Conservation (phyloP, 2,113 vertebrate species). For the Chunga burmeisteri region DNA sequence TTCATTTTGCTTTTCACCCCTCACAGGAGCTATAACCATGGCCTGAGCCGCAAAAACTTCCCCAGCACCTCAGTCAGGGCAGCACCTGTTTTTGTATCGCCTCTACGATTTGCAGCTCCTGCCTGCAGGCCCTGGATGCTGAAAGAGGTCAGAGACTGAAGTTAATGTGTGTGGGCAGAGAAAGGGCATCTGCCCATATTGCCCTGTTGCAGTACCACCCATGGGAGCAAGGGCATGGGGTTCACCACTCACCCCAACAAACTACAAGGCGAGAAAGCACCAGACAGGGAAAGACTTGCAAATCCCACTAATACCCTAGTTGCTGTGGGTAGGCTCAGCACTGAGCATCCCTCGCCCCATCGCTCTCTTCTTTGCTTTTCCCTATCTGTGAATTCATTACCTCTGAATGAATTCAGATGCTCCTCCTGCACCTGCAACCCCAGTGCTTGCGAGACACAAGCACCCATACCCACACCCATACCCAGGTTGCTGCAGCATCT, state of each 20-base stretch:
- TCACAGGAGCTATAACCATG: fast-evolving
- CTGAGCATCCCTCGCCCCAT: background rate
- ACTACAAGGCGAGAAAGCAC: fast-evolving
- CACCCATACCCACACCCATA: fast-evolving
- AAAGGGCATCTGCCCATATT: fast-evolving
- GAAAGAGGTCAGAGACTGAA: fast-evolving
- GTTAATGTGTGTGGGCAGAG: no score
- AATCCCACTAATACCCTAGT: background rate
- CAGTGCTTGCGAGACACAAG: fast-evolving
- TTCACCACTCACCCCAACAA: background rate
- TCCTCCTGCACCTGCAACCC: background rate
- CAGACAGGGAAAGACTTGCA: no score
- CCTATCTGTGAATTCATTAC: fast-evolving
- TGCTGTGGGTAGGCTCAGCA: background rate
- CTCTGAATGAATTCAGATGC: background rate
- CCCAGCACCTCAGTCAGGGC: fast-evolving
- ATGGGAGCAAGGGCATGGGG: fast-evolving
- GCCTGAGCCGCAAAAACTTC: background rate
- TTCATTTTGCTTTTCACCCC: background rate
- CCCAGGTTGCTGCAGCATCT: background rate
- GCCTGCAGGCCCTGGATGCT: background rate
- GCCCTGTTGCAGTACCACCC: background rate
- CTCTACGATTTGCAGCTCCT: background rate
- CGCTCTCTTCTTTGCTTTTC: background rate
- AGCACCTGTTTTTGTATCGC: background rate